These are phyloP conservation scores for Pampus argenteus DNA, from an alignment of 2,797 vertebrate genomes.

Conservation along the genomic window DNA sequence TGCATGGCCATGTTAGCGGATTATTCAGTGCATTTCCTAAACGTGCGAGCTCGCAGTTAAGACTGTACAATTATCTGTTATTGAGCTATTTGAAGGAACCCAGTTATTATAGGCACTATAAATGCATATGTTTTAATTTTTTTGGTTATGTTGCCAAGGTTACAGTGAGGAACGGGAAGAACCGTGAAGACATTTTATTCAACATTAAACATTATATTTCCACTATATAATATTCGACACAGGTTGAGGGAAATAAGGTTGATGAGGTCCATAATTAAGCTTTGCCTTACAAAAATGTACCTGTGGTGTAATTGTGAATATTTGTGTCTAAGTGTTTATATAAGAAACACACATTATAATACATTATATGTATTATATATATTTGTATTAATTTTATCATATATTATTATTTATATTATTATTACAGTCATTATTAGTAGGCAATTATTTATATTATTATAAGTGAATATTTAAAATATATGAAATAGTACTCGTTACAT, in stretches of 20 bases:
- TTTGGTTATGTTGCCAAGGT: background rate
- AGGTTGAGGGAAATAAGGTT: background rate
- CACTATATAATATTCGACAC: background rate
- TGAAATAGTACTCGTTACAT: no score
- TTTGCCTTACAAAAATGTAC: background rate
- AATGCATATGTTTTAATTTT: constrained; percentile 10
- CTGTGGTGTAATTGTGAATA: constrained; percentile 4
- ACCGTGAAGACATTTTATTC: background rate
- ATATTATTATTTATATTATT: background rate
- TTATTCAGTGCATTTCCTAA: constrained; percentile 47
- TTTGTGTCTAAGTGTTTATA: background rate
- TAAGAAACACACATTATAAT: no score
- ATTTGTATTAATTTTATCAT: background rate
- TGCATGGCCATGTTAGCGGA: constrained; percentile 40
- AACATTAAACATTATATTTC: background rate
- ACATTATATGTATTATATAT: no score
- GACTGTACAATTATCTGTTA: constrained; percentile 48
- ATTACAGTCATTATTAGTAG: background rate
- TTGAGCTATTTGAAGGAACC: constrained; percentile 30
- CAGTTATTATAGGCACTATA: background rate
- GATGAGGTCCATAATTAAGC: background rate
- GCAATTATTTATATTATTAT: constrained; percentile 7
- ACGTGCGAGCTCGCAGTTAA: constrained; percentile 27
- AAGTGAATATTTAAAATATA: background rate
- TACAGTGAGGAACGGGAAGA: constrained; percentile 1